A percentile compares a stretch with the other conserved stretches of the same genome.
Evolutionary conservation across 2,113 vertebrate genomes (phyloP).

Genomic region (Peromyscus maniculatus): DNA sequence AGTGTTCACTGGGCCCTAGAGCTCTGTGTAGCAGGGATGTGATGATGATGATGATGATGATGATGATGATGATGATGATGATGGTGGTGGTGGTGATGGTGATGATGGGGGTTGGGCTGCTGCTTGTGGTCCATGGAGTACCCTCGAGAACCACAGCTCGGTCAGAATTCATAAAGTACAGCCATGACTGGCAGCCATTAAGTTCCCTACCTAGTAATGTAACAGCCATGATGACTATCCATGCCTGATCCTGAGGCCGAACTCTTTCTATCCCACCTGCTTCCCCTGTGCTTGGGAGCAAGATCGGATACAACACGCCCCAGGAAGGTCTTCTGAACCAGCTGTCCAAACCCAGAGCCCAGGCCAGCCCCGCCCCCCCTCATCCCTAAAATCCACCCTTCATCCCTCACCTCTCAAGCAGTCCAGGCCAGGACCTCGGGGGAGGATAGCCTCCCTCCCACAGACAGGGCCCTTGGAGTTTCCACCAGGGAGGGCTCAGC

Average conservation of each 20-base stretch:
- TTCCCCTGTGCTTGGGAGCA: background rate
- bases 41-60: background rate
- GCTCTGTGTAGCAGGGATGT: background rate
- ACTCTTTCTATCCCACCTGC: background rate
- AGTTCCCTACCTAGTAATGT: background rate
- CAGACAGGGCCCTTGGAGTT: background rate
- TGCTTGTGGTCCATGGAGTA: background rate
- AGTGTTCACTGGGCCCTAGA: background rate
- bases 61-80: too few species aligned
- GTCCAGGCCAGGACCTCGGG: background rate
- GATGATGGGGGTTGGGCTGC: background rate
- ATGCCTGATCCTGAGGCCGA: background rate
- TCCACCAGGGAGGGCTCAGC: rapidly evolving
- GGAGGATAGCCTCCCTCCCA: background rate
- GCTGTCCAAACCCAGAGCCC: background rate
- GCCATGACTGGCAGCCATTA: background rate
- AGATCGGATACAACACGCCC: background rate
- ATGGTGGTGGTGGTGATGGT: background rate
- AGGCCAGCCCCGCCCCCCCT: rapidly evolving
- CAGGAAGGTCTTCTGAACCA: rapidly evolving
- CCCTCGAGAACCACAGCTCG: background rate
- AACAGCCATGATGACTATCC: background rate
- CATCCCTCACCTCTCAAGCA: background rate
- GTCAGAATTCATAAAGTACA: background rate
- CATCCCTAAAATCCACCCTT: background rate